Evolutionary conservation across 2,113 vertebrate species (phyloP).

Genomic region (Rhizomys pruinosus): DNA sequence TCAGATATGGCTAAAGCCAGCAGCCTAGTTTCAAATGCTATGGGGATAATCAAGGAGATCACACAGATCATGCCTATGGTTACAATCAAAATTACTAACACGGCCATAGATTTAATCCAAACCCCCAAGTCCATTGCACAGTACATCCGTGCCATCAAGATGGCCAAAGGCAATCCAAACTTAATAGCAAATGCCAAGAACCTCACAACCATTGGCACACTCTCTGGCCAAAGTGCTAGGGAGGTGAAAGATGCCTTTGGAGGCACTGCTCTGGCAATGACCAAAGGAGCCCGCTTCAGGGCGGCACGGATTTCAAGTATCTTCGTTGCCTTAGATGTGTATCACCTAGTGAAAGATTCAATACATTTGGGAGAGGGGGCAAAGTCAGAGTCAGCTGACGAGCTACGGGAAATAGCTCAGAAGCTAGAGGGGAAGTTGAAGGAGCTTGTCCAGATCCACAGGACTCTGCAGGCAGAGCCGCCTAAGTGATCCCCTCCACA

Average conservation of each 20-base stretch:
- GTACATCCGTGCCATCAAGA: background rate
- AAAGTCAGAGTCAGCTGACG: background rate
- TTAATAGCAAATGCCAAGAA: too few relatives aligned
- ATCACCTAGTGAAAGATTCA: background rate
- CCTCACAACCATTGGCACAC: background rate
- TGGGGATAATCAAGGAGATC: fast-evolving
- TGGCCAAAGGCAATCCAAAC: background rate
- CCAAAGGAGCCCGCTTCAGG: background rate
- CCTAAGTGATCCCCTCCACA: background rate
- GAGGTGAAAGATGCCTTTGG: background rate
- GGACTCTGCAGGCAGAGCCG: too few relatives aligned
- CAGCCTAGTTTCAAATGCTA: fast-evolving
- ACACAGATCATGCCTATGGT: fast-evolving
- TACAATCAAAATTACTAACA: background rate
- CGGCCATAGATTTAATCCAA: background rate
- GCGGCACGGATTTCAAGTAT: background rate
- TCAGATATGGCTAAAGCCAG: background rate
- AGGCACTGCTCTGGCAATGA: background rate
- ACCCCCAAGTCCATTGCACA: background rate
- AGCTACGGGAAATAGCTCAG: background rate
- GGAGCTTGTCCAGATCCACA: background rate
- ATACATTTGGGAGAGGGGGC: background rate
- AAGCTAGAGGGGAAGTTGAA: background rate
- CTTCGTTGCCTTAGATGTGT: background rate
- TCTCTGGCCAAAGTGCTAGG: too few relatives aligned